Percentiles rank a stretch among this genome's conserved stretches.
Conservation (phyloP, 2,113 vertebrate species). For the Raja brachyura region DNA sequence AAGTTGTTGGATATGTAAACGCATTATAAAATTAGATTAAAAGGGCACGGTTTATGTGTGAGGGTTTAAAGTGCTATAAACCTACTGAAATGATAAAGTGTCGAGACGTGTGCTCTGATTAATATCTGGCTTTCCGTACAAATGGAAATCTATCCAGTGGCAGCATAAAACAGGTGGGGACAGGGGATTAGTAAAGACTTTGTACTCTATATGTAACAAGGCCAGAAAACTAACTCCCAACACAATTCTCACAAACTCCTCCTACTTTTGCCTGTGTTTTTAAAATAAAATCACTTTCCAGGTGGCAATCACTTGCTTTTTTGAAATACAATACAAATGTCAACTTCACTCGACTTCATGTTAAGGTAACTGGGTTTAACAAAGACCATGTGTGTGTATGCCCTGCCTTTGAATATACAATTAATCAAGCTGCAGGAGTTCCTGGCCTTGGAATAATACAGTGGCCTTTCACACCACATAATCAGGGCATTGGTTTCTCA, state of each 20-base stretch:
- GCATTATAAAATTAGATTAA: background rate
- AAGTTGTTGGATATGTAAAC: background rate
- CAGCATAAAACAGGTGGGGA: background rate
- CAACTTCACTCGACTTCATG: background rate
- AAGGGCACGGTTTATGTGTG: background rate
- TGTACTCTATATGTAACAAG: background rate
- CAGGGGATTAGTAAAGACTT: background rate
- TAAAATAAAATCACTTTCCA: background rate
- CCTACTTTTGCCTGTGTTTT: background rate
- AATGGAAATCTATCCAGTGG: background rate
- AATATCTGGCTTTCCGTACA: background rate
- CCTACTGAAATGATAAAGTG: background rate
- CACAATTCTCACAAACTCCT: background rate
- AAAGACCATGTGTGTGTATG: background rate
- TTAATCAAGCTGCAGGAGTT: background rate
- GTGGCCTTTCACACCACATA: background rate
- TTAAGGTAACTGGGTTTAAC: conserved; percentile 22
- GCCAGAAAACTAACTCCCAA: background rate
- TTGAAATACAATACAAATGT: background rate
- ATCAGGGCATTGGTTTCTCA: background rate
- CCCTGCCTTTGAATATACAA: conserved; percentile 1
- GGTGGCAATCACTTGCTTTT: conserved; percentile 20
- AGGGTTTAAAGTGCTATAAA: background rate
- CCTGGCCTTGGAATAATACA: background rate
- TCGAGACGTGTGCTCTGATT: background rate